These are phyloP conservation scores for Anarrhichthys ocellatus DNA, from an alignment of 2,113 vertebrate species.

Conservation along the genomic window DNA sequence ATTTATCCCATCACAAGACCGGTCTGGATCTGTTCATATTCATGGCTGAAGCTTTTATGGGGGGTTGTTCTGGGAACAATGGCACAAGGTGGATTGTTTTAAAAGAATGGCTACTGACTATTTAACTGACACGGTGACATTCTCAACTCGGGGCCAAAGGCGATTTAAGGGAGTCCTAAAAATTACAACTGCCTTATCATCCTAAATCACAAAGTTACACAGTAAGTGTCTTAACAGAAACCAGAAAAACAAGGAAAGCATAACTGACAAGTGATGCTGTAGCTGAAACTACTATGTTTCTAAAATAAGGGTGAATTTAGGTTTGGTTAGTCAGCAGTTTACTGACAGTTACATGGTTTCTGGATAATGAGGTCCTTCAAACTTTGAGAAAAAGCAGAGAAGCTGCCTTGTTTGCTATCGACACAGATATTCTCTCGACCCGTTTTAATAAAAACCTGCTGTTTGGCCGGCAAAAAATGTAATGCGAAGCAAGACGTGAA, in stretches of 20 bases:
- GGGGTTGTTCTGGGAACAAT: slow-evolving; percentile 16
- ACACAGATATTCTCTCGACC: background rate
- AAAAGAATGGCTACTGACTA: slow-evolving; percentile 12
- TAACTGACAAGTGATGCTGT: background rate
- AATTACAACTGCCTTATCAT: slow-evolving; percentile 2
- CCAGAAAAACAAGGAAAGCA: background rate
- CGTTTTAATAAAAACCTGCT: slow-evolving; percentile 19
- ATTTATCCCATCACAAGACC: background rate
- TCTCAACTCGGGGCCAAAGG: slow-evolving; percentile 9
- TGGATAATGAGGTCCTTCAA: slow-evolving; percentile 57
- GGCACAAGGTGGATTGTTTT: background rate
- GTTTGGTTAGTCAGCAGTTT: slow-evolving; percentile 43
- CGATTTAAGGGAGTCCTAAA: slow-evolving; percentile 20
- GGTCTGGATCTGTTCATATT: slow-evolving; percentile 4
- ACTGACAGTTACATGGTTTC: slow-evolving; percentile 26
- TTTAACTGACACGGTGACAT: slow-evolving; percentile 41
- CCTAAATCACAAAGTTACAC: slow-evolving; percentile 17
- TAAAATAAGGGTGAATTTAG: slow-evolving; percentile 16
- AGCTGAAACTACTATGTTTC: slow-evolving; percentile 27
- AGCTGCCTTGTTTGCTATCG: background rate
- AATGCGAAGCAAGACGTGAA: slow-evolving; percentile 22
- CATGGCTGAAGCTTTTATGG: slow-evolving; percentile 16
- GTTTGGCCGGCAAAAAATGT: slow-evolving; percentile 31
- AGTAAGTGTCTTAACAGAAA: slow-evolving; percentile 10
- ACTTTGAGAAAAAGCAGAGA: slow-evolving; percentile 19